Evolutionary conservation across 2,888 invertebrate species (phyloP).

Genomic region (Caenorhabditis sp.): DNA sequence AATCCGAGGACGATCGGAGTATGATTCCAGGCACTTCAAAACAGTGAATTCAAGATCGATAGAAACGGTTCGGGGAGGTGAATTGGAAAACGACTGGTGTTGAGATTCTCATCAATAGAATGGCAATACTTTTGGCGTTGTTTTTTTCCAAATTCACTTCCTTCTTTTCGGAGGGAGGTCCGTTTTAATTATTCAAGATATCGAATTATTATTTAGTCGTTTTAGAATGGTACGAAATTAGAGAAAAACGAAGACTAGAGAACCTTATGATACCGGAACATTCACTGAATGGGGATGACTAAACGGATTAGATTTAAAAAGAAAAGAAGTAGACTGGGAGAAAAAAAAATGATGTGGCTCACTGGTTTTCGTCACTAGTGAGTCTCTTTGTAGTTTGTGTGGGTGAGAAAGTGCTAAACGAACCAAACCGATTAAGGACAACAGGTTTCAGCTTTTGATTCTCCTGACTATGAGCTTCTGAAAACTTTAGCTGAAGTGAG

Average conservation of each 20-base stretch:
- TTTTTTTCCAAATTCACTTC: too few relatives aligned
- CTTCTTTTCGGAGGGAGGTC: too few relatives aligned
- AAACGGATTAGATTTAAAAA: conserved; percentile 20
- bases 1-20: background rate
- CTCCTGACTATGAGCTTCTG: too few relatives aligned
- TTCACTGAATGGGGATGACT: conserved; percentile 2
- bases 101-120: too few relatives aligned
- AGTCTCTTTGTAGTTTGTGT: conserved; percentile 5
- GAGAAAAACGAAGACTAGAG: background rate
- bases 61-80: too few relatives aligned
- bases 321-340: background rate
- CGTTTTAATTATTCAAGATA: too few relatives aligned
- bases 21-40: background rate
- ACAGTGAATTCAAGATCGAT: too few relatives aligned
- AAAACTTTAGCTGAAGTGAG: too few relatives aligned
- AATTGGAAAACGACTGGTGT: too few relatives aligned
- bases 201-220: background rate
- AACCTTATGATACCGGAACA: background rate
- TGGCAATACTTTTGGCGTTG: too few relatives aligned
- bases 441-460: too few relatives aligned
- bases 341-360: background rate
- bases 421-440: background rate
- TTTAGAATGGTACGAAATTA: background rate
- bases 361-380: background rate
- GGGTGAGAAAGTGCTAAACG: background rate